Conservation (phyloP, 1,140 invertebrate species). For the Drosophila insularis region DNA sequence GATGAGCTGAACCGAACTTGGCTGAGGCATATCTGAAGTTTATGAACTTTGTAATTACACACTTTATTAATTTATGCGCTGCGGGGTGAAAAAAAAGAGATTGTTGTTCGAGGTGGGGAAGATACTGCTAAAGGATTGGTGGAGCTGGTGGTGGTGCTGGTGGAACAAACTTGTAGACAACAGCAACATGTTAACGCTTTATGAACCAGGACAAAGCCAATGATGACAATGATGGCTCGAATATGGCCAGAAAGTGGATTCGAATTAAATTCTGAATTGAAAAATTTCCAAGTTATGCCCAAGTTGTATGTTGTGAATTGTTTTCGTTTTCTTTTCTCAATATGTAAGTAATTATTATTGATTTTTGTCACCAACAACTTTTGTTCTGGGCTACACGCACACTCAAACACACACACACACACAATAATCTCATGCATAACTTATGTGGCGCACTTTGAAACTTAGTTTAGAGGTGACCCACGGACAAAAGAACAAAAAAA, state of each 20-base stretch:
- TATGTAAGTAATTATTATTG: slow-evolving; percentile 34
- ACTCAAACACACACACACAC: slow-evolving; percentile 14
- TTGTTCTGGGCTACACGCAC: not conserved
- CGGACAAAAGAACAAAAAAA: not conserved
- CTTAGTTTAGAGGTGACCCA: slow-evolving; percentile 23
- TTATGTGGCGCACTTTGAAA: slow-evolving; percentile 27
- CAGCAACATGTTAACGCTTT: slow-evolving; percentile 70
- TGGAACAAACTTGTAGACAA: slow-evolving; percentile 15
- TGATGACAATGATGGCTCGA: slow-evolving; percentile 7
- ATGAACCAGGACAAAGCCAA: slow-evolving; percentile 40
- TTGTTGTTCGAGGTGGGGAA: not conserved
- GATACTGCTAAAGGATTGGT: too few relatives aligned
- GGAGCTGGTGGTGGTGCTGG: not conserved
- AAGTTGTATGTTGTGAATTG: not conserved
- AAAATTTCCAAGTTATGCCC: not conserved
- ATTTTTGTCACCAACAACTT: slow-evolving; percentile 46
- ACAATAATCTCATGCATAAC: slow-evolving; percentile 47
- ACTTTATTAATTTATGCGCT: slow-evolving; percentile 80
- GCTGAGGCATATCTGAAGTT: slow-evolving; percentile 57
- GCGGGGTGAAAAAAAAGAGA: slow-evolving; percentile 50
- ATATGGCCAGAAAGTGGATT: not conserved
- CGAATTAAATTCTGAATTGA: not conserved
- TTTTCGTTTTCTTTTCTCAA: not conserved
- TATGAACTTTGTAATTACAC: slow-evolving; percentile 81
- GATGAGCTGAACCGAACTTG: slow-evolving; percentile 41